Base-by-base conservation (phyloP, 2,797 vertebrate genomes). In the Vireo griseus region DNA sequence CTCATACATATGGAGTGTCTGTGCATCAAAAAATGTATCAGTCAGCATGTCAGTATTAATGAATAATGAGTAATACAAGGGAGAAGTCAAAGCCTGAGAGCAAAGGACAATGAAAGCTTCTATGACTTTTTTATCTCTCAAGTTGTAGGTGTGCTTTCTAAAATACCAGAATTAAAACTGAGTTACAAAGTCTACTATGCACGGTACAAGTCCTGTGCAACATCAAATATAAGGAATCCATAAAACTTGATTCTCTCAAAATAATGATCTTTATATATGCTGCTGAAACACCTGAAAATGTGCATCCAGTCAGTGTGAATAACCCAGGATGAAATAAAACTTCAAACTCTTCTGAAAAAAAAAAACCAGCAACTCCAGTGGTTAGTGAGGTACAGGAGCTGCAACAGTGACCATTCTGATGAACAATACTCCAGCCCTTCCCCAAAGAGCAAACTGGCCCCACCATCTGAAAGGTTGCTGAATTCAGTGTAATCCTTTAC, bases 261-360 rank as follows among this genome's bases (percentile, higher is more conserved):
- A 11, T 75, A 83, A 73, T 21, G 7, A 47, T 85, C 69, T 84
- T 90, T 37, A 24, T 25, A 63, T 4, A 40, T 26, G 57, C 24
- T 69, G 47, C 66, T 85, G 72, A 86, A 75, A 92, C 57, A 85
- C 11, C 73, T 92, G 68, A 33, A 71, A 77, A 24, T 13, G 25
- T 59, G 68, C 26, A 71, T 69, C 57, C 55, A 77, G 65, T 48
- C 91, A 76, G 74, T 13, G 73, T 55, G 91, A 92, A 94, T 42
- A 82, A 86, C 31, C 33, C 58, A 83, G 69, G 79, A 75, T 83
- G 55, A 94, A 95, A 94, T 47, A 62, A 81, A 96, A 91, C 83
- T 87, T 39, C 63, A 79, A 42, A 45, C 82, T 57, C 37, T 76
- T 93, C 47, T 66, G 55, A 6, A 78, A 52, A 92, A 95, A 35